A percentile compares a stretch with the other conserved stretches of the same genome.
Conservation (phyloP, 2,888 invertebrate genomes). For the Nomada fabriciana region DNA sequence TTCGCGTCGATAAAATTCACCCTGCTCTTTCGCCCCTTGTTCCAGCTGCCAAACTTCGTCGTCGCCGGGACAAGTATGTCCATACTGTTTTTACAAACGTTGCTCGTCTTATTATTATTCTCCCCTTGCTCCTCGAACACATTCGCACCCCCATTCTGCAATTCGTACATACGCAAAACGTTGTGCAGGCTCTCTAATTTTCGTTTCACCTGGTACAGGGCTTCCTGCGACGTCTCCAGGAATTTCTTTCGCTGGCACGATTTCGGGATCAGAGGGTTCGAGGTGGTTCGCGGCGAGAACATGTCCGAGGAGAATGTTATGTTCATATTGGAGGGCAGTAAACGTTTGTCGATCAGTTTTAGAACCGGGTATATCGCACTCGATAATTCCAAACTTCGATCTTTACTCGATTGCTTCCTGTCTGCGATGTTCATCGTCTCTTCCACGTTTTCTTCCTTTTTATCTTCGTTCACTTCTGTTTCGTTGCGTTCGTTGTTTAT, state of each 20-base stretch:
- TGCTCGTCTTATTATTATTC: background rate
- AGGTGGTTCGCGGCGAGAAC: slow-evolving; percentile 29
- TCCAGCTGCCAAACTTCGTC: background rate
- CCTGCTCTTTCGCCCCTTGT: slow-evolving; percentile 4
- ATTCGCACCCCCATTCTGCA: slow-evolving; percentile 27
- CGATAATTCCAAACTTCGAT: slow-evolving; percentile 19
- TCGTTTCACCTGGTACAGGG: slow-evolving; percentile 70
- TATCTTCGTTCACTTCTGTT: background rate
- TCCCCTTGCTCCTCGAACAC: background rate
- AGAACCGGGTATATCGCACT: slow-evolving; percentile 24
- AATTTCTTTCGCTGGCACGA: slow-evolving; percentile 11
- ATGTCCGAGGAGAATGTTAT: slow-evolving; percentile 50
- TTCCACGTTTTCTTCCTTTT: background rate
- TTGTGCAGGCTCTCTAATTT: slow-evolving; percentile 74
- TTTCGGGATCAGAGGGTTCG: slow-evolving; percentile 18
- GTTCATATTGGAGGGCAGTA: slow-evolving; percentile 50
- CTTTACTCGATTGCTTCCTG: background rate
- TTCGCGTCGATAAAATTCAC: background rate
- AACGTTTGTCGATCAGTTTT: slow-evolving; percentile 19
- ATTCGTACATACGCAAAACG: slow-evolving; percentile 67
- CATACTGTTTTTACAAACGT: slow-evolving; percentile 22
- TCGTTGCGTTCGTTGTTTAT: background rate
- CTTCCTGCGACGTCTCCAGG: slow-evolving; percentile 52
- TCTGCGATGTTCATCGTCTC: background rate
- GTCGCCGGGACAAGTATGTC: slow-evolving; percentile 25